Percentiles rank a stretch among this genome's conserved stretches.
Conservation (phyloP, 2,797 vertebrate species). For the Nyctalus aviator region DNA sequence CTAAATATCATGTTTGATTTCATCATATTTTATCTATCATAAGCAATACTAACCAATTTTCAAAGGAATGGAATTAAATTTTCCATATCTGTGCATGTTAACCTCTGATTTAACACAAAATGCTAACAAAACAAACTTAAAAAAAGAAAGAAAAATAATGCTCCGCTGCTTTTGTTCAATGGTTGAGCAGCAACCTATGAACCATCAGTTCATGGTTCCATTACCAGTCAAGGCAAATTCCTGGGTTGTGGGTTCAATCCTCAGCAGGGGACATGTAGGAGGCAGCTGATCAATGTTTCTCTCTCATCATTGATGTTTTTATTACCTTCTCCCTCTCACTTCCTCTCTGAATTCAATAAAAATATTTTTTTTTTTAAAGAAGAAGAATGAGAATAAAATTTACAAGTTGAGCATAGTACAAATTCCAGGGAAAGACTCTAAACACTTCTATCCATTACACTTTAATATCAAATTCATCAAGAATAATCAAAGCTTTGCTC, state of each 20-base stretch:
- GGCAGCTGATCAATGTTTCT: too few relatives aligned
- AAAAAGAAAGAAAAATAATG: not conserved
- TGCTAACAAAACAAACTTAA: not conserved
- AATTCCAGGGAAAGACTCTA: not conserved
- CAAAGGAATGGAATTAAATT: not conserved
- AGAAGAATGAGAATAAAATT: not conserved
- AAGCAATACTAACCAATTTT: not conserved
- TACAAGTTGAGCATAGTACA: not conserved
- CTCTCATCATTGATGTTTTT: too few relatives aligned
- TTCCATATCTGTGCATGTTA: not conserved
- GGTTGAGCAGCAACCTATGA: too few relatives aligned
- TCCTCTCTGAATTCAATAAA: too few relatives aligned
- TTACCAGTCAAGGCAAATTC: too few relatives aligned
- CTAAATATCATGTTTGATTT: not conserved
- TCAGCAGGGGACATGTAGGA: too few relatives aligned
- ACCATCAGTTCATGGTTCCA: too few relatives aligned
- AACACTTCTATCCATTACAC: not conserved
- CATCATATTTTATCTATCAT: not conserved
- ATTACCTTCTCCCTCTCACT: too few relatives aligned
- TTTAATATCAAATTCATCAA: not conserved
- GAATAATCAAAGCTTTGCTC: not conserved
- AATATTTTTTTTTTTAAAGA: not conserved
- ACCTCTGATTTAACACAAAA: not conserved
- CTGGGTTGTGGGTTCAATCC: too few relatives aligned
- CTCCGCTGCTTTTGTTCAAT: too few relatives aligned